Evolutionary conservation across 2,888 invertebrate genomes (phyloP).

Genomic region (Cheilosia soror): DNA sequence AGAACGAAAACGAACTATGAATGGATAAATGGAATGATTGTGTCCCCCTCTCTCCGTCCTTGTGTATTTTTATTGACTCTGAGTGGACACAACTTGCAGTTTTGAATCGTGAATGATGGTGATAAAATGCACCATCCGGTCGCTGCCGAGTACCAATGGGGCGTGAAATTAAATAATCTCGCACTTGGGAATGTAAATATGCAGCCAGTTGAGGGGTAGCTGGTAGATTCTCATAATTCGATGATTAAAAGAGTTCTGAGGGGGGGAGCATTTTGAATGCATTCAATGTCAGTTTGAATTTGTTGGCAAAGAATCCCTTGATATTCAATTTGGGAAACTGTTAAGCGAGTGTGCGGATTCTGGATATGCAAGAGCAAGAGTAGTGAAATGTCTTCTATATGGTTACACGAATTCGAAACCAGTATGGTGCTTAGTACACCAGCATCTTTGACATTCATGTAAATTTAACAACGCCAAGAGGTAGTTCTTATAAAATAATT

Average conservation of each 20-base stretch:
- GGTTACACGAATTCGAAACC: too few species aligned
- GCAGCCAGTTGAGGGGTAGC: neutral
- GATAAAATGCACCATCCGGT: conserved; percentile 72
- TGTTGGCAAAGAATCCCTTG: too few species aligned
- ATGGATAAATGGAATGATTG: conserved; percentile 36
- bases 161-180: conserved; percentile 62
- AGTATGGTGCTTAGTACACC: too few species aligned
- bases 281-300: too few species aligned
- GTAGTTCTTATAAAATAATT: too few species aligned
- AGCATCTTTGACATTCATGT: too few species aligned
- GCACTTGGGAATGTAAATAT: conserved; percentile 1
- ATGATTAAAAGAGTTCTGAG: neutral
- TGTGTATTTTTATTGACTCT: conserved; percentile 35
- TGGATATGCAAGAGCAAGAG: too few species aligned
- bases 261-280: neutral
- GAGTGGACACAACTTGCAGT: conserved; percentile 46
- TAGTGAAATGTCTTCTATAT: too few species aligned
- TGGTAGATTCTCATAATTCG: neutral
- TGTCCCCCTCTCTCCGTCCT: neutral
- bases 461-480: too few species aligned
- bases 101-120: conserved; percentile 39
- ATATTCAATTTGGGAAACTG: too few species aligned
- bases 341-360: too few species aligned
- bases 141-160: conserved; percentile 48
- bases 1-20: neutral